These are phyloP conservation scores for Xylocopa sonorina DNA, from an alignment of 1,140 invertebrate species.

Conservation along the genomic window DNA sequence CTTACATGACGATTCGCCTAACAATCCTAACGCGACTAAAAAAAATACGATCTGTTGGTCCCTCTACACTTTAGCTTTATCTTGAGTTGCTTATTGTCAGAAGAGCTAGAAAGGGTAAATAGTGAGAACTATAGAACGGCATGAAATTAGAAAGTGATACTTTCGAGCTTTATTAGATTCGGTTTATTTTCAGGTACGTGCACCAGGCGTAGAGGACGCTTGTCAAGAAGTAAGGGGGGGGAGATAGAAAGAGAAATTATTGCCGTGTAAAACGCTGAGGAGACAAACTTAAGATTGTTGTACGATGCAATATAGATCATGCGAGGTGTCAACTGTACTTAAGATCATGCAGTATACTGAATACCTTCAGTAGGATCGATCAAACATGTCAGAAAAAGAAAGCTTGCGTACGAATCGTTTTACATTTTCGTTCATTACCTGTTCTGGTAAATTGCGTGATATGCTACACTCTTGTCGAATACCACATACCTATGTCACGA, in stretches of 20 bases:
- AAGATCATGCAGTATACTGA: conserved; percentile 56
- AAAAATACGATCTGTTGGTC: conserved; percentile 77
- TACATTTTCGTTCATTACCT: conserved; percentile 44
- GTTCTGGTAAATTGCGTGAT: conserved; percentile 12
- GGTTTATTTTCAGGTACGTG: conserved; percentile 39
- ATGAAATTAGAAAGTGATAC: conserved; percentile 42
- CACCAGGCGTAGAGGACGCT: conserved; percentile 41
- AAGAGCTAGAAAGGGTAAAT: conserved; percentile 74
- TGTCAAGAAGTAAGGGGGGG: background rate
- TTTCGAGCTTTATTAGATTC: conserved; percentile 27
- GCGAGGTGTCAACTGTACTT: conserved; percentile 44
- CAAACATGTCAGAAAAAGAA: conserved; percentile 75
- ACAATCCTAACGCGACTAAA: conserved; percentile 77
- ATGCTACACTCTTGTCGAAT: background rate
- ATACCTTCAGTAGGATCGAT: conserved; percentile 26
- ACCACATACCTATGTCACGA: background rate
- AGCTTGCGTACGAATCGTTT: conserved; percentile 68
- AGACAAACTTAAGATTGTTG: conserved; percentile 32
- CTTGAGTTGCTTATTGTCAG: conserved; percentile 79
- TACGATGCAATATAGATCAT: conserved; percentile 57
- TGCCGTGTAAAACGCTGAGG: conserved; percentile 41
- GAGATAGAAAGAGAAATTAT: background rate
- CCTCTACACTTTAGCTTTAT: conserved; percentile 83
- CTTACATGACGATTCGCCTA: conserved; percentile 77
- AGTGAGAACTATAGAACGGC: conserved; percentile 65